phyloP scores from a whole-genome alignment of 1,140 invertebrate species.

The Epicauta chinensis region DNA sequence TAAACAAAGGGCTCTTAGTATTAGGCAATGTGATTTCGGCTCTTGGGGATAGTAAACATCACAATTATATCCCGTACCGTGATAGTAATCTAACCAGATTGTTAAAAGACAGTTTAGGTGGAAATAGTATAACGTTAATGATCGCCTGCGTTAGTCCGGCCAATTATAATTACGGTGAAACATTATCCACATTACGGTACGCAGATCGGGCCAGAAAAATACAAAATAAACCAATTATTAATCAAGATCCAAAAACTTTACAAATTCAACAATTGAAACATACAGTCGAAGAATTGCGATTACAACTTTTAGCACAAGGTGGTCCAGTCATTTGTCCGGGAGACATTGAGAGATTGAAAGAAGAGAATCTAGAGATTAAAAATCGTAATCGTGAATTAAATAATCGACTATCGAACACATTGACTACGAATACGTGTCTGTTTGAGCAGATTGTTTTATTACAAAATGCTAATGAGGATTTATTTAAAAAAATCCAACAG shows the following conservation, averaged over 20 bases:
- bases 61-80: conserved; percentile 75
- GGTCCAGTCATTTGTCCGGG: conserved; percentile 39
- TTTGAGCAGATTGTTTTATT: conserved; percentile 56
- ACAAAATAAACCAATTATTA: conserved; percentile 88
- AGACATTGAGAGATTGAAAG: conserved; percentile 49
- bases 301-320: conserved; percentile 49
- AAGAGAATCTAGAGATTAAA: conserved; percentile 45
- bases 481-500: conserved; percentile 57
- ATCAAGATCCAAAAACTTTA: conserved; percentile 72
- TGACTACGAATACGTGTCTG: conserved; percentile 53
- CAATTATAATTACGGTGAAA: conserved; percentile 84
- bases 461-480: conserved; percentile 57
- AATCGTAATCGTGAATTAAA: conserved; percentile 55
- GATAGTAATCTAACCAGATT: conserved; percentile 88
- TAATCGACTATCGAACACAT: conserved; percentile 50
- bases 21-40: conserved; percentile 92
- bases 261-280: conserved; percentile 61
- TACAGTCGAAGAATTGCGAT: conserved; percentile 56
- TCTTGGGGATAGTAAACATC: conserved; percentile 62
- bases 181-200: conserved; percentile 82
- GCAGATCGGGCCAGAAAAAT: conserved; percentile 85
- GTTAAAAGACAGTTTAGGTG: conserved; percentile 87
- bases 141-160: conserved; percentile 90
- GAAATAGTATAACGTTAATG: conserved; percentile 90
- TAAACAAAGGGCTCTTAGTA: conserved; percentile 85